A percentile compares a stretch with the other conserved stretches of the same genome.
phyloP scores from a whole-genome alignment of 1,140 invertebrate species.

The Drosophila tropicalis region DNA sequence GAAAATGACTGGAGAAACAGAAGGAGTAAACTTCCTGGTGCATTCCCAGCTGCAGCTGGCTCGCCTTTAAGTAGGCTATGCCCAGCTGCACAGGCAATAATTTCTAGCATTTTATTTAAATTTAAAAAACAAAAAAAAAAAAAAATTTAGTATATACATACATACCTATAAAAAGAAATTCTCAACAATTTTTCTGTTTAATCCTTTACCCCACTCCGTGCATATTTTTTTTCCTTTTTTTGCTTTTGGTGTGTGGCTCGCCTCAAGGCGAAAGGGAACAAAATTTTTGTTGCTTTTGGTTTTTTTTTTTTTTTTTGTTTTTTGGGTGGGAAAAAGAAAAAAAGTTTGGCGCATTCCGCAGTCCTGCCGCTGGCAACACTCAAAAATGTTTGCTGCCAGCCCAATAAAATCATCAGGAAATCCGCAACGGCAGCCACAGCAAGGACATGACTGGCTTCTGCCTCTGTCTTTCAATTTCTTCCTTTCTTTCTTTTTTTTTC shows the following conservation, averaged over 20 bases:
- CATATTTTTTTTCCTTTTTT: slow-evolving; percentile 34
- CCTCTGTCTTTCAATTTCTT: slow-evolving; percentile 70
- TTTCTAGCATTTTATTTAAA: slow-evolving; percentile 69
- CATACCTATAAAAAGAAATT: slow-evolving; percentile 35
- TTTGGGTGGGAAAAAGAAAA: slow-evolving; percentile 26
- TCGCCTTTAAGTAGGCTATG: slow-evolving; percentile 36
- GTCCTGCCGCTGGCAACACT: slow-evolving; percentile 76
- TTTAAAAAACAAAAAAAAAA: slow-evolving; percentile 43
- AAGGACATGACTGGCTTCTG: slow-evolving; percentile 27
- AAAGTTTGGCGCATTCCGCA: slow-evolving; percentile 76
- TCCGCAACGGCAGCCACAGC: slow-evolving; percentile 52
- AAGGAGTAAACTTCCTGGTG: slow-evolving; percentile 17
- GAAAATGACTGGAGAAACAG: slow-evolving; percentile 38
- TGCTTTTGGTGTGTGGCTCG: slow-evolving; percentile 26
- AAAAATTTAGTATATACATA: neutral
- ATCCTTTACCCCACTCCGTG: slow-evolving; percentile 70
- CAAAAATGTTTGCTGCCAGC: slow-evolving; percentile 78
- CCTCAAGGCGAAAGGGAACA: slow-evolving; percentile 35
- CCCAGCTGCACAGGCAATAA: slow-evolving; percentile 41
- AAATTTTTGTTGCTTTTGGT: slow-evolving; percentile 26
- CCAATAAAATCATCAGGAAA: slow-evolving; percentile 80
- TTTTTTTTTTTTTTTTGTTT: neutral
- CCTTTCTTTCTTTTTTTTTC: slow-evolving; percentile 14
- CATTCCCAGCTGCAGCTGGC: slow-evolving; percentile 32
- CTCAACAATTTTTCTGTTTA: slow-evolving; percentile 67